A percentile compares a stretch with the other conserved stretches of the same genome.
Conservation (phyloP, 2,113 vertebrate species). For the Sylvietta virens region DNA sequence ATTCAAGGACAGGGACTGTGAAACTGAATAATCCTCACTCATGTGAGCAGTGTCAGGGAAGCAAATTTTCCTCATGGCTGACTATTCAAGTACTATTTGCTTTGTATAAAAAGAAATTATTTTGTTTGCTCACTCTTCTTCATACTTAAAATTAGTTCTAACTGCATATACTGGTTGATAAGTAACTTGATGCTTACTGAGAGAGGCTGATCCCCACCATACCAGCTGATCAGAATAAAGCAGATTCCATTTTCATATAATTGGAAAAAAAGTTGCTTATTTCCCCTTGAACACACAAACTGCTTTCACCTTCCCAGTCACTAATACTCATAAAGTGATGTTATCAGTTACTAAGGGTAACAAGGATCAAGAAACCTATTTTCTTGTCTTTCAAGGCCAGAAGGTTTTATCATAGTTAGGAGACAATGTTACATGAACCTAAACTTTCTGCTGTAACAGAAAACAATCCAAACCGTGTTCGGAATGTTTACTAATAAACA, state of each 20-base stretch:
- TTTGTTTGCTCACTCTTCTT: not conserved
- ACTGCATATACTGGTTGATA: not conserved
- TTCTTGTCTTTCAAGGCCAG: constrained; percentile 71
- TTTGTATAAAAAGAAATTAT: not conserved
- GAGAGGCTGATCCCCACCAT: not conserved
- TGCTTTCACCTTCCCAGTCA: constrained; percentile 63
- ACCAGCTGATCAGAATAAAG: not conserved
- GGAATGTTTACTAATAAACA: constrained; percentile 13
- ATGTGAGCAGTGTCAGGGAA: not conserved
- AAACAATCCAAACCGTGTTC: constrained; percentile 30
- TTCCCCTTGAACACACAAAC: constrained; percentile 44
- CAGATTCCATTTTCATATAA: not conserved
- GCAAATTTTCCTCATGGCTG: not conserved
- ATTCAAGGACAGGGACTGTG: not conserved
- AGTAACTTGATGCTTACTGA: not conserved
- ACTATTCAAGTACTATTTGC: not conserved
- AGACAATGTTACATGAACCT: constrained; percentile 65
- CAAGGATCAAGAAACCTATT: constrained; percentile 60
- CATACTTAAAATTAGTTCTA: not conserved
- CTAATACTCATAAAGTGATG: constrained; percentile 59
- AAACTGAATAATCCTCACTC: not conserved
- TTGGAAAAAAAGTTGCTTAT: not conserved
- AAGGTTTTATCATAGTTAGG: constrained; percentile 60
- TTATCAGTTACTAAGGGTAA: constrained; percentile 76
- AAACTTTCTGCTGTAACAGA: constrained; percentile 54